Evolutionary conservation across 2,113 vertebrate genomes (phyloP), one percentile per base, ranked within the genome.

Genomic region (Rousettus leschenaultii): DNA sequence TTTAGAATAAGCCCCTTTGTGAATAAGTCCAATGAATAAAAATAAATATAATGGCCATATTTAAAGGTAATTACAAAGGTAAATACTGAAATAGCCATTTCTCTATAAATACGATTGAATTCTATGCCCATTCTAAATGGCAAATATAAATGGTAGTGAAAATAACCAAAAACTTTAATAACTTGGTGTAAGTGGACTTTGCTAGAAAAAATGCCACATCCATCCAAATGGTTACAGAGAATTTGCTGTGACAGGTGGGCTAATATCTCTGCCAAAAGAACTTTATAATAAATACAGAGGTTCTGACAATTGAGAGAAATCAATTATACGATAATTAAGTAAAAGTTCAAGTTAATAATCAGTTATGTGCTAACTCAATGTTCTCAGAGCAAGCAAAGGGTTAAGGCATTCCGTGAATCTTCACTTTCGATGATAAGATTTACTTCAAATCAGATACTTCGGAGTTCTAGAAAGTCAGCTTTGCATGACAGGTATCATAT

Each of bases 111-210:
- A 45, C 24, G 43, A 91, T 82, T 96, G 91, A 91, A 75, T 88
- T 91, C 51, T n/a, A 53, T 75, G 30, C 22, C n/a, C 57, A n/a
- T 96, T 74, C 65, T 88, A 63, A 85, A 70, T 85, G 30, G 28
- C 57, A 85, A 85, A 80, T 91, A 73, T 83, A 90, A 84, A 96
- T 83, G 63, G 15, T 82, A 88, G 68, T n/a, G 53, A 93, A 89
- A 89, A 85, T 65, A 63, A 78, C 6, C 16, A 83, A 88, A 24
- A 73, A 83, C 22, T 65, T 83, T 79, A 73, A 63, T 86, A 89
- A 57, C 61, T 86, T 96, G 33, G 18, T 40, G 2, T 45, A 66
- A 87, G 15, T 94, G 40, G 59, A 85, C n/a, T 88, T 93, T 35
- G 12, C 59, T 38, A 70, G 75, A 68, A 70, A 95, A 94, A 55